These are phyloP conservation scores for Tachystola acroxantha DNA, from an alignment of 2,888 invertebrate species.

Conservation along the genomic window DNA sequence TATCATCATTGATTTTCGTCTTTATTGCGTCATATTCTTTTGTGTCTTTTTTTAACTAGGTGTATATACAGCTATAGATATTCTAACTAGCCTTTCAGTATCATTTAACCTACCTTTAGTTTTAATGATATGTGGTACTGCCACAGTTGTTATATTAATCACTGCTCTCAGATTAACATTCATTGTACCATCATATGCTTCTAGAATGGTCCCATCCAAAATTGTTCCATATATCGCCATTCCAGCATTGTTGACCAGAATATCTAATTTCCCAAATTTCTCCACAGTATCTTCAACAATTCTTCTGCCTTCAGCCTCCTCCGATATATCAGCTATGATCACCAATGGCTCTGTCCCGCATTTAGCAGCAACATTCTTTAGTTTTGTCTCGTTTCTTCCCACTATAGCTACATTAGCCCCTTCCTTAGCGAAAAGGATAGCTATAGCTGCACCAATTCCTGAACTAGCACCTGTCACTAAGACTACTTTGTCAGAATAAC, in stretches of 20 bases:
- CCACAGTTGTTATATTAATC: conserved; percentile 22
- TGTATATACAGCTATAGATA: too few relatives aligned
- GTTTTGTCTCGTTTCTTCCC: conserved; percentile 26
- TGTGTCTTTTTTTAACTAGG: too few relatives aligned
- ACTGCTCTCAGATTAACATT: conserved; percentile 25
- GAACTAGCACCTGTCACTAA: conserved; percentile 33
- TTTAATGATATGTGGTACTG: conserved; percentile 23
- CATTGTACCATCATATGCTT: conserved; percentile 25
- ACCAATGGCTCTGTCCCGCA: conserved; percentile 19
- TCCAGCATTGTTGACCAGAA: conserved; percentile 39
- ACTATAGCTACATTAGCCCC: conserved; percentile 29
- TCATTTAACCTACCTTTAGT: too few relatives aligned
- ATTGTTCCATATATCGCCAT: conserved; percentile 14
- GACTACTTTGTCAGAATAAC: too few relatives aligned
- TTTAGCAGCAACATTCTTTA: conserved; percentile 19
- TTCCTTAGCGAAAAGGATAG: conserved; percentile 26
- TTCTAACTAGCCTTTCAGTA: too few relatives aligned
- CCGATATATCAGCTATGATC: conserved; percentile 29
- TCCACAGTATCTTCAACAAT: conserved; percentile 24
- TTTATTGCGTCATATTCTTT: too few relatives aligned
- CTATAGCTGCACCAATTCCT: conserved; percentile 31
- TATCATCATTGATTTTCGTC: too few relatives aligned
- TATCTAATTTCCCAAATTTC: conserved; percentile 30
- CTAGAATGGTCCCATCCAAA: conserved; percentile 18
- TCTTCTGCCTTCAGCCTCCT: conserved; percentile 23